phyloP scores from a whole-genome alignment of 2,797 vertebrate species.

The Scarus forsteni region DNA sequence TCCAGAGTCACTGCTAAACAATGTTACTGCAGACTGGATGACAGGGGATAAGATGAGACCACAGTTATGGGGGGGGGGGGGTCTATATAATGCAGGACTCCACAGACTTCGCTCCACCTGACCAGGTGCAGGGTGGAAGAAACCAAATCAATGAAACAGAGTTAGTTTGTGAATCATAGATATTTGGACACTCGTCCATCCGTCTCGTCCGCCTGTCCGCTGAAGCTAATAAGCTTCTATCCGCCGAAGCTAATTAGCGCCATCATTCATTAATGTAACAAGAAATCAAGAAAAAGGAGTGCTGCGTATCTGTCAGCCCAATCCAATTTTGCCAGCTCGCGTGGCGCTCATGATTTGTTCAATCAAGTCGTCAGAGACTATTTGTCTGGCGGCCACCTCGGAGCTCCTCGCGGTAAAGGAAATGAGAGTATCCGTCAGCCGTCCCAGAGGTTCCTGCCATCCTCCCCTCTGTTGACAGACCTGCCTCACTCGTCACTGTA shows the following conservation, averaged over 20 bases:
- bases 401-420: constrained; percentile 65
- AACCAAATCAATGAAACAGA: not conserved
- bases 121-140: too few species aligned
- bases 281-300: too few species aligned
- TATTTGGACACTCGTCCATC: constrained; percentile 42
- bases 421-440: constrained; percentile 83
- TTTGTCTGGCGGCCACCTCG: constrained; percentile 73
- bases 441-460: constrained; percentile 74
- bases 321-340: constrained; percentile 79
- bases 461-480: constrained; percentile 64
- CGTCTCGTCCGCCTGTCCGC: constrained; percentile 37
- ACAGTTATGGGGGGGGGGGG: too few species aligned
- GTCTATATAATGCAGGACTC: too few species aligned
- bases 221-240: too few species aligned
- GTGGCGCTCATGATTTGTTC: constrained; percentile 72
- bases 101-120: too few species aligned
- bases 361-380: constrained; percentile 78
- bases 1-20: too few species aligned
- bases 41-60: too few species aligned
- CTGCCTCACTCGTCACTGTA: constrained; percentile 80
- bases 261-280: constrained; percentile 79
- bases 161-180: constrained; percentile 10
- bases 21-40: too few species aligned
- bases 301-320: constrained; percentile 77
- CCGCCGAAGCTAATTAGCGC: too few species aligned